A percentile compares a stretch with the other conserved stretches of the same genome.
Evolutionary conservation across 2,888 invertebrate genomes (phyloP).

Genomic region (Callinectes sapidus): DNA sequence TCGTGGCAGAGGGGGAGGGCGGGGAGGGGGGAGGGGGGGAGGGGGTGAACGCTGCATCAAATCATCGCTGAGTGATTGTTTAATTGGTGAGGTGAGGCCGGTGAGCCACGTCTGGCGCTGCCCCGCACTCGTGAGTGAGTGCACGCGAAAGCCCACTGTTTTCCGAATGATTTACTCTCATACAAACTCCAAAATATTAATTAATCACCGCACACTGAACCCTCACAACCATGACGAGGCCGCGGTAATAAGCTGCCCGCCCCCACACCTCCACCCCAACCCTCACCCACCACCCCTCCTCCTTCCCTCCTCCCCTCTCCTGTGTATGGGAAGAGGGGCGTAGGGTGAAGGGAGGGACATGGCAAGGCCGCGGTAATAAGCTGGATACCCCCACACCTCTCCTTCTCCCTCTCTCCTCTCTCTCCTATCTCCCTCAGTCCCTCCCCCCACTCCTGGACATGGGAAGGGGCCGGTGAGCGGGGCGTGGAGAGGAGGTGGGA

Average conservation of each 20-base stretch:
- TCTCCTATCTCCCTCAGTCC: neutral
- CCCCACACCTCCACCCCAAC: neutral
- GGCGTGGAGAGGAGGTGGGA: neutral
- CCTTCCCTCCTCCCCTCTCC: neutral
- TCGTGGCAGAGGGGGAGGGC: neutral
- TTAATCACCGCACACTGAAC: conserved; percentile 31
- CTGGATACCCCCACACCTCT: neutral
- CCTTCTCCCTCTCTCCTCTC: neutral
- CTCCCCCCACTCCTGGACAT: neutral
- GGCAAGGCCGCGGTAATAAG: conserved; percentile 23
- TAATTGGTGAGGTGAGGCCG: neutral
- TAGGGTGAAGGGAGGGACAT: neutral
- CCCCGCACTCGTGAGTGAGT: neutral
- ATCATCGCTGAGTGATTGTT: conserved; percentile 13
- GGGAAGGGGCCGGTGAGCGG: neutral
- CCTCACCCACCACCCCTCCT: neutral
- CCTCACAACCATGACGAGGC: conserved; percentile 22
- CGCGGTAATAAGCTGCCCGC: conserved; percentile 1
- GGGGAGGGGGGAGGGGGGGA: neutral
- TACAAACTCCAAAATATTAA: conserved; percentile 36
- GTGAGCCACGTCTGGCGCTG: neutral
- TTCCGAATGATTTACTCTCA: conserved; percentile 19
- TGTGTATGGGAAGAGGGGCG: neutral
- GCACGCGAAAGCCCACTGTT: conserved; percentile 4
- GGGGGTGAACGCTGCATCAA: neutral